A percentile compares a stretch with the other conserved stretches of the same genome.
phyloP scores from a whole-genome alignment of 2,888 invertebrate genomes.

The Metalampra italica region DNA sequence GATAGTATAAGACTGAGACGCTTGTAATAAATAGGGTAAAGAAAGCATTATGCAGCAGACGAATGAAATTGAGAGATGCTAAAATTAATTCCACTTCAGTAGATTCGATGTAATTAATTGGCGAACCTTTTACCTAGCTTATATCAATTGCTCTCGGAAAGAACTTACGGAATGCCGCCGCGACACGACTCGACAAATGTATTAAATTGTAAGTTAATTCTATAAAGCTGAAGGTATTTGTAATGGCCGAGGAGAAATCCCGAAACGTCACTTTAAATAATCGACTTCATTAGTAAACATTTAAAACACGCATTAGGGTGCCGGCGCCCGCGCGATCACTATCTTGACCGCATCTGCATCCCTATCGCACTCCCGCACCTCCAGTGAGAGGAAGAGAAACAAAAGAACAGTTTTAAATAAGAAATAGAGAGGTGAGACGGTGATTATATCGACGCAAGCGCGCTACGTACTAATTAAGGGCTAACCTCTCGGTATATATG shows the following conservation, averaged over 20 bases:
- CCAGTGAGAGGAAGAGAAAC: conserved; percentile 28
- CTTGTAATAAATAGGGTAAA: no score
- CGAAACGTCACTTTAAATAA: conserved; percentile 76
- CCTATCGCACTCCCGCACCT: conserved; percentile 25
- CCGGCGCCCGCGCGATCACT: conserved; percentile 67
- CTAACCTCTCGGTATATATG: conserved; percentile 39
- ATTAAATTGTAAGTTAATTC: conserved; percentile 36
- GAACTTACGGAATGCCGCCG: conserved; percentile 14
- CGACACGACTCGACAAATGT: conserved; percentile 22
- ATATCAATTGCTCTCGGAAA: not conserved
- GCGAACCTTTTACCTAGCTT: not conserved
- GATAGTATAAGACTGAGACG: no score
- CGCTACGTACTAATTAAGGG: conserved; percentile 72
- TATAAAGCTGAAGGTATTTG: conserved; percentile 34
- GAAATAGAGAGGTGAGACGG: conserved; percentile 61
- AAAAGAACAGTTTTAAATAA: conserved; percentile 35
- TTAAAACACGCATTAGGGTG: conserved; percentile 75
- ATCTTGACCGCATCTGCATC: conserved; percentile 48
- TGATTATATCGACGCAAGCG: conserved; percentile 59
- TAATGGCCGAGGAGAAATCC: conserved; percentile 58
- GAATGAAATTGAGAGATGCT: no score
- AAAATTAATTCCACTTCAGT: no score
- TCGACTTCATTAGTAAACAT: conserved; percentile 77
- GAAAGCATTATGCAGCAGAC: no score
- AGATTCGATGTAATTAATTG: no score